Evolutionary conservation across 1,140 invertebrate genomes (phyloP).

Genomic region (Pogonognathellus flavescens): DNA sequence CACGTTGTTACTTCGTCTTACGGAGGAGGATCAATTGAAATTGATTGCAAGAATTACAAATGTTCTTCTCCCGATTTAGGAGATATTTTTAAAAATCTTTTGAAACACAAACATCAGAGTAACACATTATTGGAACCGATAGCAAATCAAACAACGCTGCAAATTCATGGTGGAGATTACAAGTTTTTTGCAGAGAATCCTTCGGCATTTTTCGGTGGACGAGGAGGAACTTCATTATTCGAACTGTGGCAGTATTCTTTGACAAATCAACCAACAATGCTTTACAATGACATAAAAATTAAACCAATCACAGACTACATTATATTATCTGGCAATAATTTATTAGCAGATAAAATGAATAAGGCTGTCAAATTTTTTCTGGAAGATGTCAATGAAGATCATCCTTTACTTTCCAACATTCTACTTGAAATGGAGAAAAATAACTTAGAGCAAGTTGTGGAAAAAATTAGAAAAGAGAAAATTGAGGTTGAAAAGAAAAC

Average conservation of each 20-base stretch:
- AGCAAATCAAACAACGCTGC: not conserved
- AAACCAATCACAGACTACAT: not conserved
- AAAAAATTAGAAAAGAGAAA: not conserved
- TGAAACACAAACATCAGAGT: too few relatives aligned
- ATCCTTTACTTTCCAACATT: not conserved
- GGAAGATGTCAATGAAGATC: not conserved
- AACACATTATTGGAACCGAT: not conserved
- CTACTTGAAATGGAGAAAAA: not conserved
- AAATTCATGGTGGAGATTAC: not conserved
- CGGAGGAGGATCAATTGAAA: slow-evolving; percentile 3
- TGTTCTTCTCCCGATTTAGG: not conserved
- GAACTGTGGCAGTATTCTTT: not conserved
- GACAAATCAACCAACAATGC: not conserved
- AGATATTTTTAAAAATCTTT: not conserved
- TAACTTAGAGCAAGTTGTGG: not conserved
- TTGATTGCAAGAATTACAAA: not conserved
- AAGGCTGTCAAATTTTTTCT: not conserved
- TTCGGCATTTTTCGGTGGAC: not conserved
- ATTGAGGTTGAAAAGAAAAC: not conserved
- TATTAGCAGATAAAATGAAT: not conserved
- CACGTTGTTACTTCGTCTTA: not conserved
- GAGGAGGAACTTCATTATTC: not conserved
- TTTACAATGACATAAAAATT: not conserved
- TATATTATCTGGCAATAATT: not conserved
- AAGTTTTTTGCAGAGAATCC: not conserved